Base-by-base conservation (phyloP, 2,888 invertebrate genomes). In the Pristionchus maxplancki region DNA sequence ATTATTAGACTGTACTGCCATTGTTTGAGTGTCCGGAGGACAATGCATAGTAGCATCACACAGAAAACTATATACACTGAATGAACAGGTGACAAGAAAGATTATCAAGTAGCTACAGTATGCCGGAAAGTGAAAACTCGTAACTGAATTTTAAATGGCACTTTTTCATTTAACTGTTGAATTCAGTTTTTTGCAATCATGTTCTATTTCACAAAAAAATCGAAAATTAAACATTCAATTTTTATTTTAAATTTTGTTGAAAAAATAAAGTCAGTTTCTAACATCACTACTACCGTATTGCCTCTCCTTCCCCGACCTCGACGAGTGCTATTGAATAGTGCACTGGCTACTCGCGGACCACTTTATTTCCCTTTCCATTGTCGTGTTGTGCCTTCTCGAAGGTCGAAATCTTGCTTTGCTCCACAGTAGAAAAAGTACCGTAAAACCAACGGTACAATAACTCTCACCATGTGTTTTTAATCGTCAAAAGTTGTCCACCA, bases 361-460 rank as follows among this genome's bases (percentile, higher is more conserved):
- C 11, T 48, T n/a, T 48, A 78, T 28, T 74, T 8, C n/a, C n/a
- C n/a, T n/a, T n/a, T n/a, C n/a, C 20, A 0, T n/a, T 78, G 78
- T 78, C 78, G n/a, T n/a, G 44, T n/a, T 78, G 78, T 78, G 78
- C 78, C 78, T 78, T 74, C n/a, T 74, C 48, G 15, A 20, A 8
- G 71, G 71, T 71, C 37, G 44, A 40, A 78, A 44, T 44, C n/a
- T n/a, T 44, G 78, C 44, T 44, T n/a, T n/a, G n/a, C n/a, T n/a
- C n/a, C n/a, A n/a, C n/a, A n/a, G n/a, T n/a, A n/a, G n/a, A n/a
- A n/a, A n/a, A n/a, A n/a, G n/a, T n/a, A n/a, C n/a, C n/a, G n/a
- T n/a, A n/a, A n/a, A n/a, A n/a, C n/a, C n/a, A n/a, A n/a, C n/a
- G n/a, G n/a, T n/a, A n/a, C n/a, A n/a, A n/a, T n/a, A n/a, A n/a